Conservation (phyloP, 1,140 invertebrate species). For the Gonioctena quinquepunctata region DNA sequence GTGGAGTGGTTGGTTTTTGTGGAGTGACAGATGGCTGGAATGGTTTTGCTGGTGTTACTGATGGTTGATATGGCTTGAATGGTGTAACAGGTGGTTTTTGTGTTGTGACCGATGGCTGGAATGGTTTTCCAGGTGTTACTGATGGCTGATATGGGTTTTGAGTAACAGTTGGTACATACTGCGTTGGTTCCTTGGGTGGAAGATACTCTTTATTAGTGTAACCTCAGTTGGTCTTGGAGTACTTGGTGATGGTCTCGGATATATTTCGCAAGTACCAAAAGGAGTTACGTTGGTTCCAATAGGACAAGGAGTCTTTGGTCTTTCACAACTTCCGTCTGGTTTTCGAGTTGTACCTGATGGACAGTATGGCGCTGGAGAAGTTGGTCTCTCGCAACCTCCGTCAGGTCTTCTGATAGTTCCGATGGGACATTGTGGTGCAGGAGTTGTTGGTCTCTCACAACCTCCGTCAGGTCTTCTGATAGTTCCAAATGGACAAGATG, state of each 20-base stretch:
- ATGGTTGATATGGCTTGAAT: constrained; percentile 12
- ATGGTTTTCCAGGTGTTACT: constrained; percentile 12
- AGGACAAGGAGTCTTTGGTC: constrained; percentile 21
- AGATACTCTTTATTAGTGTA: constrained; percentile 4
- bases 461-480: neutral
- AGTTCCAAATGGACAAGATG: constrained; percentile 12
- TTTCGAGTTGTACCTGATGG: neutral
- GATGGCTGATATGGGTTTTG: constrained; percentile 22
- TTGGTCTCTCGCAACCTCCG: neutral
- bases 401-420: neutral
- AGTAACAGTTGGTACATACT: constrained; percentile 20
- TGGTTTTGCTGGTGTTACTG: neutral
- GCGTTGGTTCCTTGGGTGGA: constrained; percentile 1
- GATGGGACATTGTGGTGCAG: neutral
- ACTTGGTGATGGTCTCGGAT: constrained; percentile 10
- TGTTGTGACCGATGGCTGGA: neutral
- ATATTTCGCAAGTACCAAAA: constrained; percentile 23
- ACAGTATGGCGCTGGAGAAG: constrained; percentile 2
- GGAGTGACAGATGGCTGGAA: constrained; percentile 5
- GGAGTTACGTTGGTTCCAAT: constrained; percentile 22
- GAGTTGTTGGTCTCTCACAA: neutral
- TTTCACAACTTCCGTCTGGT: constrained; percentile 13
- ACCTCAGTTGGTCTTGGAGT: neutral
- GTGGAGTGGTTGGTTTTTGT: constrained; percentile 11
- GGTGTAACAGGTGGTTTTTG: constrained; percentile 20